Evolutionary conservation across 2,888 invertebrate genomes (phyloP).

Genomic region (Drosophila niveifrons): DNA sequence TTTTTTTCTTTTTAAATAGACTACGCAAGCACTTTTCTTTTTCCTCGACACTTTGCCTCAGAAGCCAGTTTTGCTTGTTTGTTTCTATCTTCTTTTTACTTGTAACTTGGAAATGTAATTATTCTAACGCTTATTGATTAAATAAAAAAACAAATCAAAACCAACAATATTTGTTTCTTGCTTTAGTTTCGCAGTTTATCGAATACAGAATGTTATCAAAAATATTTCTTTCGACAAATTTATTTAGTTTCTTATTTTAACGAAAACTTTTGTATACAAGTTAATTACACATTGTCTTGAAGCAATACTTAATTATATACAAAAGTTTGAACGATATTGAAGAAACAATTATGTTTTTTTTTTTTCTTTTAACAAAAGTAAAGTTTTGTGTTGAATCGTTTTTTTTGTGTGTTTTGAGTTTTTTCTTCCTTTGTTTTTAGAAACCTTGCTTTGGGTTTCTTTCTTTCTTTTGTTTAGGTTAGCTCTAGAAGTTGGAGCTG

Average conservation of each 20-base stretch:
- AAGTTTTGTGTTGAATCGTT: not conserved
- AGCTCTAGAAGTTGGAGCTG: too few species aligned
- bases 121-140: constrained; percentile 29
- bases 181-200: not conserved
- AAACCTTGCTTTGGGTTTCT: too few species aligned
- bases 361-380: too few species aligned
- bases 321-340: not conserved
- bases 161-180: not conserved
- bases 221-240: too few species aligned
- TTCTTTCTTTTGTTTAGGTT: too few species aligned
- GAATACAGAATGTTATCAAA: not conserved
- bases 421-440: not conserved
- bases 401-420: not conserved
- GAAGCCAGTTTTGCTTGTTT: constrained; percentile 9
- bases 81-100: constrained; percentile 14
- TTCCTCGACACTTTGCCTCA: constrained; percentile 6
- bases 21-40: not conserved
- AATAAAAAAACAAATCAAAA: constrained; percentile 23
- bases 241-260: too few species aligned
- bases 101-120: constrained; percentile 25
- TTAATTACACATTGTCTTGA: too few species aligned
- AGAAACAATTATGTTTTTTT: not conserved
- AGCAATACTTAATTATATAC: not conserved
- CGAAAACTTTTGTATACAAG: too few species aligned
- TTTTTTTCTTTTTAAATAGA: constrained; percentile 16